These are phyloP conservation scores for Oryzias javanicus DNA, from an alignment of 2,113 vertebrate genomes.

Conservation along the genomic window DNA sequence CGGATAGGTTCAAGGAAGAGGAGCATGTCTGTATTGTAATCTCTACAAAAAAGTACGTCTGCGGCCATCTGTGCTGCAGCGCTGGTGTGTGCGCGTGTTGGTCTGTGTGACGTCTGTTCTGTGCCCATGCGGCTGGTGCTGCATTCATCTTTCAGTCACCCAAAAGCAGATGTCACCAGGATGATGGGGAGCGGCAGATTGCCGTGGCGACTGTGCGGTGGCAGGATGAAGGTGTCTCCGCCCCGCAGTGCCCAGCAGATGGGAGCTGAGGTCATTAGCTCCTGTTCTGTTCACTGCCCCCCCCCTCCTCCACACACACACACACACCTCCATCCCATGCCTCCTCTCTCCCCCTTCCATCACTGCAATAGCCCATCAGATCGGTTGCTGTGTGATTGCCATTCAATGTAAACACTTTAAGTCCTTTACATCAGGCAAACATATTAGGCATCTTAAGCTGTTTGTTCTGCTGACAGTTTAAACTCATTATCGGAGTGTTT, in stretches of 20 bases:
- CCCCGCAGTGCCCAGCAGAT: conserved; percentile 66
- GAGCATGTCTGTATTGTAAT: conserved; percentile 62
- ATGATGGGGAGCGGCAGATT: conserved; percentile 75
- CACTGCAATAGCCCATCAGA: conserved; percentile 34
- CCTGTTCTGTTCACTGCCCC: conserved; percentile 57
- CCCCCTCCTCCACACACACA: conserved; percentile 5
- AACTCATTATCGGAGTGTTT: conserved; percentile 37
- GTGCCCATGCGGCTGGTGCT: conserved; percentile 61
- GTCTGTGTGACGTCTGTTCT: conserved; percentile 64
- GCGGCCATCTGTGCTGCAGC: conserved; percentile 68
- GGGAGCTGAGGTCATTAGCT: conserved; percentile 71
- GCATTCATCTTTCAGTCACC: conserved; percentile 76
- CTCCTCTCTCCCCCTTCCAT: conserved; percentile 1
- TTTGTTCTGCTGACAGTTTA: conserved; percentile 43
- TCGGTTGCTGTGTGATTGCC: conserved; percentile 20
- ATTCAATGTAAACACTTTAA: conserved; percentile 41
- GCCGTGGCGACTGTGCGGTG: conserved; percentile 62
- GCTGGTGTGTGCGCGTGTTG: conserved; percentile 53
- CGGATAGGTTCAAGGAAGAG: conserved; percentile 38
- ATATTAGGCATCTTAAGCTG: conserved; percentile 39
- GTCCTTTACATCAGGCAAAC: conserved; percentile 37
- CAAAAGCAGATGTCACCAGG: conserved; percentile 78
- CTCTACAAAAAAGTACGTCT: conserved; percentile 51
- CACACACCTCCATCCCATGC: neutral
- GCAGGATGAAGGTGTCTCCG: conserved; percentile 75